phyloP scores from a whole-genome alignment of 2,888 invertebrate genomes.

The Macaria liturata region DNA sequence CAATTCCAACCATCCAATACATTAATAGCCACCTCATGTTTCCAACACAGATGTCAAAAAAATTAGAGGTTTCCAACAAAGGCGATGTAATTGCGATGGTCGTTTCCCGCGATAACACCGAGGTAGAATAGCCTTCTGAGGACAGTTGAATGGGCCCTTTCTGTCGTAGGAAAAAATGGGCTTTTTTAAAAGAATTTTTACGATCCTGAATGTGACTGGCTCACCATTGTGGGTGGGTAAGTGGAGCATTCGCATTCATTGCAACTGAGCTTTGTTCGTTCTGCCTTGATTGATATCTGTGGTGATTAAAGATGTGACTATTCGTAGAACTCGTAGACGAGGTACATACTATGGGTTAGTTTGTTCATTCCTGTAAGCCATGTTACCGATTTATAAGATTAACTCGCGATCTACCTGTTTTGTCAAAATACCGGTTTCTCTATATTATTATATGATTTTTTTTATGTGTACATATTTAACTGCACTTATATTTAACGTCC shows the following conservation, averaged over 20 bases:
- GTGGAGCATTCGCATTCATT: constrained; percentile 30
- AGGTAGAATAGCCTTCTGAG: constrained; percentile 31
- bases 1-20: too few species aligned
- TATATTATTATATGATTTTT: too few species aligned
- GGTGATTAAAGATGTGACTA: neutral
- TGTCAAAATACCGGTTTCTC: too few species aligned
- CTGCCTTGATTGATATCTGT: constrained; percentile 21
- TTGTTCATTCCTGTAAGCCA: too few species aligned
- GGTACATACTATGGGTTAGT: too few species aligned
- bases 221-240: constrained; percentile 34
- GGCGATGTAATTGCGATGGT: constrained; percentile 36
- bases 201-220: constrained; percentile 37
- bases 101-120: constrained; percentile 35
- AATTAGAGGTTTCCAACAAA: constrained; percentile 27
- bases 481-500: too few species aligned
- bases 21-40: constrained; percentile 4
- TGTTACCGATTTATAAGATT: too few species aligned
- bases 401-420: too few species aligned
- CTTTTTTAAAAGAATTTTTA: constrained; percentile 36
- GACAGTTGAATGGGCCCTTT: constrained; percentile 33
- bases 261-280: constrained; percentile 27
- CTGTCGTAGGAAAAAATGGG: constrained; percentile 38
- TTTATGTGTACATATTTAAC: too few species aligned
- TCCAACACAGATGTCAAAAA: constrained; percentile 19
- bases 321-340: too few species aligned